Evolutionary conservation across 2,888 invertebrate species (phyloP), one percentile per base, ranked within the genome.

Genomic region (Oligia fasciuncula): DNA sequence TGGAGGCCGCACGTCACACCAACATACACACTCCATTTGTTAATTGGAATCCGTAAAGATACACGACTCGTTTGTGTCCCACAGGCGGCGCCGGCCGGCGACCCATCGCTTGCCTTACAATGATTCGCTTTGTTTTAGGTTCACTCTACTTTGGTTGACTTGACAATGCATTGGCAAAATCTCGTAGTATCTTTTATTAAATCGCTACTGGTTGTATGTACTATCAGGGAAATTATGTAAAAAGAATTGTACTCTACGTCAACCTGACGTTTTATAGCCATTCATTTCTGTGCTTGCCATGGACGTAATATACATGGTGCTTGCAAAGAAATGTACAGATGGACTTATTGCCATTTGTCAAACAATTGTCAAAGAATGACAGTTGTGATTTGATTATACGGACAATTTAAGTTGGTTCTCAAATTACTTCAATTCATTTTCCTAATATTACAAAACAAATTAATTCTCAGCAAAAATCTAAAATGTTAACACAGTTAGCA

Each of bases 1-100:
- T 60, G 80, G 79, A 75, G 81, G 80, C 84, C 88, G 73, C 79
- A 76, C 83, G 70, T 84, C 85, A 82, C 86, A 80, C 81, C 76
- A 76, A 79, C 78, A 83, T 77, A 84, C 85, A 82, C 88, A 85
- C 85, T 88, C 90, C 92, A 93, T 93, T 93, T 93, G 92, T 90
- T 93, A 92, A 93, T 93, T 93, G 90, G 88, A 92, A 89, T 84
- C 84, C 76, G 86, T 85, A 88, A 89, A 90, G 88, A 85, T 85
- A 87, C 81, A 71, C 63, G 67, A 74, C n/a, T 77, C 78, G 83
- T 85, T 84, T 84, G 83, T 85, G 87, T 62, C 75, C 70, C 71
- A 46, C 4, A 71, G 67, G 43, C 73, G 40, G 17, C n/a, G 69
- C 19, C 17, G 17, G 23, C 29, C 66, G 19, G 43, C 57, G 57